These are phyloP conservation scores for Lacerta bilineata DNA, from an alignment of 2,797 vertebrate species.

Conservation along the genomic window DNA sequence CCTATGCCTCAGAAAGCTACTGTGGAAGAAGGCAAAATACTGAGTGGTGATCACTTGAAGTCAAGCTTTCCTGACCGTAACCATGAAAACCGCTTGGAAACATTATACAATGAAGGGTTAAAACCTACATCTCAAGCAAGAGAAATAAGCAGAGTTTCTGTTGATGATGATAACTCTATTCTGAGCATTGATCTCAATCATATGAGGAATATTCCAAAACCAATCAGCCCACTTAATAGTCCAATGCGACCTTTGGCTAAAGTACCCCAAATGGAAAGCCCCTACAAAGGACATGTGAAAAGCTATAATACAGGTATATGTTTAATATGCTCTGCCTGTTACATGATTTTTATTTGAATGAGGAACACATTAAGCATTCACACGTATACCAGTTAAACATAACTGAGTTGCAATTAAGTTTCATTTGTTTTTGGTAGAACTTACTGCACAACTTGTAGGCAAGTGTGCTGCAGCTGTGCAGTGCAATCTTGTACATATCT, in stretches of 20 bases:
- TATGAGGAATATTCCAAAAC: conserved; percentile 89
- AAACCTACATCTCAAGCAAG: conserved; percentile 63
- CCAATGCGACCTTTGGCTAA: conserved; percentile 86
- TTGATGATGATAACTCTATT: conserved; percentile 93
- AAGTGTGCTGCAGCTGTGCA: background rate
- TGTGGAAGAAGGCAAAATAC: conserved; percentile 30
- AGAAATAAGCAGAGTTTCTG: conserved; percentile 67
- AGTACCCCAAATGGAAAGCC: conserved; percentile 77
- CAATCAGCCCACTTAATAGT: conserved; percentile 94
- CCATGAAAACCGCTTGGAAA: conserved; percentile 55
- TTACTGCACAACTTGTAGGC: background rate
- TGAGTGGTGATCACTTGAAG: conserved; percentile 65
- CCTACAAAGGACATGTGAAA: conserved; percentile 84
- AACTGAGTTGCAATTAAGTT: background rate
- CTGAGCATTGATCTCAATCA: conserved; percentile 89
- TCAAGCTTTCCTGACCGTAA: conserved; percentile 67
- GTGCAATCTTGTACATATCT: background rate
- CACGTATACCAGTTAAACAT: background rate
- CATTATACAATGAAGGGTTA: conserved; percentile 57
- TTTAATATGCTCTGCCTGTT: background rate
- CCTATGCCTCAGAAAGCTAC: conserved; percentile 22
- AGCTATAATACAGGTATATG: conserved; percentile 88
- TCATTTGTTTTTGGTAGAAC: background rate
- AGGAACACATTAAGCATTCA: background rate
- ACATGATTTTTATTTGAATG: background rate